These are phyloP conservation scores for Apis dorsata DNA, from an alignment of 1,140 invertebrate species.

Conservation along the genomic window DNA sequence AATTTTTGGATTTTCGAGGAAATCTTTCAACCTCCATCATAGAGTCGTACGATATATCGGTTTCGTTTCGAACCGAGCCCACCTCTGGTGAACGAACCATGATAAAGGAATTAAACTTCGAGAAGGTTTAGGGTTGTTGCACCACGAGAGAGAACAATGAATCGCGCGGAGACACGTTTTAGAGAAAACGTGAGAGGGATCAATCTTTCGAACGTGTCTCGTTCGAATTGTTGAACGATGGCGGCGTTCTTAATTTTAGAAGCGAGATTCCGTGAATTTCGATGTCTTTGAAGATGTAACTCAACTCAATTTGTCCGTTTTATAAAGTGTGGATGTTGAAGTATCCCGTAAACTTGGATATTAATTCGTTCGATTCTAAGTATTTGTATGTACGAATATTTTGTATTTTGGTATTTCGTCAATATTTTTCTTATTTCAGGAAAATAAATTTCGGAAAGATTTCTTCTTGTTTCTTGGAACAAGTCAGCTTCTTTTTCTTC, in stretches of 20 bases:
- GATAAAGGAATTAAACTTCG: constrained; percentile 1
- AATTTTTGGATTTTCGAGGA: constrained; percentile 46
- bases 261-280: constrained; percentile 1
- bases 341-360: too few species aligned
- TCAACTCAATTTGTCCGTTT: too few species aligned
- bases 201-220: constrained; percentile 2
- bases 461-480: too few species aligned
- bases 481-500: too few species aligned
- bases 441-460: too few species aligned
- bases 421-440: too few species aligned
- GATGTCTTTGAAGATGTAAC: not conserved
- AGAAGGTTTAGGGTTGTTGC: not conserved
- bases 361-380: too few species aligned
- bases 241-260: not conserved
- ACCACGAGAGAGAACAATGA: not conserved
- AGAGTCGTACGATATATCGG: not conserved
- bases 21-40: not conserved
- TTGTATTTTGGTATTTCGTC: too few species aligned
- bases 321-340: too few species aligned
- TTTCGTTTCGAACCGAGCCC: not conserved
- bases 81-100: not conserved
- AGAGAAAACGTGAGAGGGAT: not conserved
- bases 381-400: too few species aligned
- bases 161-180: not conserved
- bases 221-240: not conserved